A percentile compares a stretch with the other conserved stretches of the same genome.
Conservation (phyloP, 2,113 vertebrate genomes). For the Phyllostomus hastatus region DNA sequence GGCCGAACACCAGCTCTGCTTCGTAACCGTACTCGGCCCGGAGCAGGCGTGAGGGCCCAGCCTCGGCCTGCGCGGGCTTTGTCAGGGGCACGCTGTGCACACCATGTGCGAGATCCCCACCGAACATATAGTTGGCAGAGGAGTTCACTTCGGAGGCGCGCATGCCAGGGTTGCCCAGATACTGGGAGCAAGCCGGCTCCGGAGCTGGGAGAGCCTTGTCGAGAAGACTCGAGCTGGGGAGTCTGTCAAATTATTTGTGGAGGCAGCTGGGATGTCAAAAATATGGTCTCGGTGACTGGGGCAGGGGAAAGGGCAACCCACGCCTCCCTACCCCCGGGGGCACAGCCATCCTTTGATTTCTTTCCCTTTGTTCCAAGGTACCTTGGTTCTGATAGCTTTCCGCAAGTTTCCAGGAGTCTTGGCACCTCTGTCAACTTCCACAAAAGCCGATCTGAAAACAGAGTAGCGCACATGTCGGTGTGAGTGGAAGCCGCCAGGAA, state of each 20-base stretch:
- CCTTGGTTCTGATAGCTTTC: not conserved
- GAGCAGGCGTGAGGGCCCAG: slow-evolving; percentile 68
- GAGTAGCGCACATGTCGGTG: not conserved
- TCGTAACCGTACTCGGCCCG: slow-evolving; percentile 68
- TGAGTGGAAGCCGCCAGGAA: not conserved
- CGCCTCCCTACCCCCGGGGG: not conserved
- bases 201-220: not conserved
- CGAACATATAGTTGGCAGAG: slow-evolving; percentile 86
- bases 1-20: slow-evolving; percentile 76
- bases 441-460: not conserved
- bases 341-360: not conserved
- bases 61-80: slow-evolving; percentile 79
- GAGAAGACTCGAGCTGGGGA: slow-evolving; percentile 16
- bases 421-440: not conserved
- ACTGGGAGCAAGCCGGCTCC: slow-evolving; percentile 70
- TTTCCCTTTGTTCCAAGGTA: not conserved
- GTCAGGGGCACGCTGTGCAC: slow-evolving; percentile 83
- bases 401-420: not conserved
- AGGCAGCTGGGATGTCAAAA: slow-evolving; percentile 17
- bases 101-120: slow-evolving; percentile 81
- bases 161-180: slow-evolving; percentile 88
- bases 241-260: not conserved
- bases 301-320: not conserved
- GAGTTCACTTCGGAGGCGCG: slow-evolving; percentile 66
- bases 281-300: not conserved